Base-by-base conservation (phyloP, 2,113 vertebrate genomes). In the Ochotona princeps region DNA sequence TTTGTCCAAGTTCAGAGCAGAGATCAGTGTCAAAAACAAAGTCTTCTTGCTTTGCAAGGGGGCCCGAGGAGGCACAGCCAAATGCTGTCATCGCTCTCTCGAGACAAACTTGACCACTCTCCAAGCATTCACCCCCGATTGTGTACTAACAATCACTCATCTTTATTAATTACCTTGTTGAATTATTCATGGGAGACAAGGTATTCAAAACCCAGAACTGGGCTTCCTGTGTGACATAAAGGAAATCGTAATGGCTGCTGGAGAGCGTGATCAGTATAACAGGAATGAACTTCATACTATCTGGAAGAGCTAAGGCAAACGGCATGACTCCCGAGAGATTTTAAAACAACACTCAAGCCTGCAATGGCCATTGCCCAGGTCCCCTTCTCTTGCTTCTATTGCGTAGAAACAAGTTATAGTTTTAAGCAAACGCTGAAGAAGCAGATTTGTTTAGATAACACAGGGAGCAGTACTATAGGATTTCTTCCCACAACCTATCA, bases 161-260 rank as follows among this genome's bases (percentile, higher is more conserved):
- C 75, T 90, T 94, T 92, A 86, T 70, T 92, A 89, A 93, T 35
- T 89, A 65, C 67, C 72, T 91, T 78, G 75, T 28, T 89, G 87
- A 96, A 90, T 95, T 92, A 95, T 72, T 92, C 86, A 86, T 92
- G 75, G 83, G 83, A 86, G 44, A 7, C 28, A 72, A 91, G 66
- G 30, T 76, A 83, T 65, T 66, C 74, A 80, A 90, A 83, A 15
- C 65, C 47, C 35, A 89, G 49, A 61, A 67, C 11, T 35, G 4
- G 80, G 49, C 30, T 83, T 89, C 63, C 20, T 76, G 81, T 91
- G 73, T 67, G 28, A 44, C 35, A 51, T 73, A 83, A 89, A 90
- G 78, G 63, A 95, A 95, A 95, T 47, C 83, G 11, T 84, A 82
- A 89, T 12, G 21, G 57, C 57, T 90, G 28, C 80, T 88, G 25